These are phyloP conservation scores for Nasonia giraulti DNA, from an alignment of 1,140 invertebrate genomes.

Conservation along the genomic window DNA sequence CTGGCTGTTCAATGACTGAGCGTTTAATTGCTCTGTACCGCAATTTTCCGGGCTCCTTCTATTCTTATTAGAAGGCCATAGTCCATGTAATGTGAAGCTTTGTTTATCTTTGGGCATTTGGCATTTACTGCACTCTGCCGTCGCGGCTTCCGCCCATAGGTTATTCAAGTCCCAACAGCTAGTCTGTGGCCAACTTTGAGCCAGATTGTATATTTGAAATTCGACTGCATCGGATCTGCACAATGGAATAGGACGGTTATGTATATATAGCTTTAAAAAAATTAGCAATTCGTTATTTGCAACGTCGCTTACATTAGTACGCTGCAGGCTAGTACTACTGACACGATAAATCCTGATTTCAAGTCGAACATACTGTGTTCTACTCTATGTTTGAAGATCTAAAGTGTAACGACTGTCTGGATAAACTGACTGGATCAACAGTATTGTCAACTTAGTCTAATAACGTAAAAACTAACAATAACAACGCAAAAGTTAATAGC, in stretches of 20 bases:
- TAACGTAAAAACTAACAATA: not conserved
- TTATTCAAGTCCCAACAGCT: conserved; percentile 14
- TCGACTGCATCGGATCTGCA: not conserved
- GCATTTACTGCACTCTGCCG: not conserved
- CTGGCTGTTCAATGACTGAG: not conserved
- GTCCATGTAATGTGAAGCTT: conserved; percentile 22
- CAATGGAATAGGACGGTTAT: not conserved
- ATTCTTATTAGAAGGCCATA: conserved; percentile 1
- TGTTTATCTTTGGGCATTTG: not conserved
- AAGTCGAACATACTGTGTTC: not conserved
- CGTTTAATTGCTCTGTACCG: not conserved
- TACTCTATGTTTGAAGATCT: not conserved
- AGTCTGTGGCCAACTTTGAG: conserved; percentile 31
- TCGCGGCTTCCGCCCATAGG: not conserved
- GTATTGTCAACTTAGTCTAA: not conserved
- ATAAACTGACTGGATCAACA: no score
- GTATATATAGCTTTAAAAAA: no score
- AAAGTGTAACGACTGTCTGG: not conserved
- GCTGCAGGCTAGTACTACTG: not conserved
- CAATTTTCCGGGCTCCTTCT: not conserved
- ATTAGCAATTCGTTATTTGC: no score
- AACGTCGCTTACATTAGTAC: not conserved
- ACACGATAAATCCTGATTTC: not conserved
- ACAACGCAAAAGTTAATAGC: no score
- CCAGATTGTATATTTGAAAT: not conserved